Percentiles rank a stretch among this genome's conserved stretches.
Evolutionary conservation across 2,113 vertebrate genomes (phyloP).

Genomic region (Bombycilla garrulus): DNA sequence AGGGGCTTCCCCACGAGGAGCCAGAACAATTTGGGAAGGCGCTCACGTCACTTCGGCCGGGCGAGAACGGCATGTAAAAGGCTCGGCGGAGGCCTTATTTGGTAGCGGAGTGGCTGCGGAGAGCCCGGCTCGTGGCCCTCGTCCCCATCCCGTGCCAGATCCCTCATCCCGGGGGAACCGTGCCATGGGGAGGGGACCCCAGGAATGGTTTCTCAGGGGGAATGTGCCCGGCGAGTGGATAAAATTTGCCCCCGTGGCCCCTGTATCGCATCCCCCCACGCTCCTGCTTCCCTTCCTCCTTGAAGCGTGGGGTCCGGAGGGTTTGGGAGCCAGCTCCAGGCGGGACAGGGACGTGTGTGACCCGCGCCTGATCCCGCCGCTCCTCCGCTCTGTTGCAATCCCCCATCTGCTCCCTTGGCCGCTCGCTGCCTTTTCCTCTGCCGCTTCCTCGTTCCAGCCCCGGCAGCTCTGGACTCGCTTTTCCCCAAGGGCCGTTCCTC

Average conservation of each 20-base stretch:
- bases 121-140: neutral
- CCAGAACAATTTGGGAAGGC: neutral
- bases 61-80: slow-evolving; percentile 20
- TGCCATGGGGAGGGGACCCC: neutral
- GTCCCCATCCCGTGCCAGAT: neutral
- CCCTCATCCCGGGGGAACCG: neutral
- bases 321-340: neutral
- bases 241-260: neutral
- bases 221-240: neutral
- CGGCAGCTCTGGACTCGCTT: neutral
- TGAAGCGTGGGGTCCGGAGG: neutral
- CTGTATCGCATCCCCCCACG: accelerated
- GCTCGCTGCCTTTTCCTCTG: neutral
- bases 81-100: slow-evolving; percentile 49
- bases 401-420: neutral
- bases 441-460: slow-evolving; percentile 40
- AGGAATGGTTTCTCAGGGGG: neutral
- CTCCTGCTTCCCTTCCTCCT: neutral
- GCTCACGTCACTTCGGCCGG: neutral
- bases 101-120: neutral
- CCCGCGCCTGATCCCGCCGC: neutral
- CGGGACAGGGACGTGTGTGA: neutral
- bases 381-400: slow-evolving; percentile 25
- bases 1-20: neutral
- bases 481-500: neutral